A percentile compares a stretch with the other conserved stretches of the same genome.
These are phyloP conservation scores for Scleropages formosus DNA, from an alignment of 2,797 vertebrate genomes.

Conservation along the genomic window DNA sequence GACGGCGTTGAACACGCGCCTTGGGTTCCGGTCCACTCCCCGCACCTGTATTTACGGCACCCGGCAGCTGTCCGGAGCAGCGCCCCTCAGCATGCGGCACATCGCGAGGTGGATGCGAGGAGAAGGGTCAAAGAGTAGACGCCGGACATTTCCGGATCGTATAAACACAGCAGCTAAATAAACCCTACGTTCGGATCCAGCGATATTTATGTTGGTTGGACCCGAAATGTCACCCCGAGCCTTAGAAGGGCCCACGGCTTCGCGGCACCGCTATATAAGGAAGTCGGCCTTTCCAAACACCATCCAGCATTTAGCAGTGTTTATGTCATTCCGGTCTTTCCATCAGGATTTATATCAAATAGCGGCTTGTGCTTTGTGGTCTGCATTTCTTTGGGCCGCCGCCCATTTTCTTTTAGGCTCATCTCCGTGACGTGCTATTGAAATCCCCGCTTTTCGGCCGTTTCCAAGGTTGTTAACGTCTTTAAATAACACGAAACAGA, in stretches of 20 bases:
- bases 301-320: constrained; percentile 72
- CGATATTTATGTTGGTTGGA: constrained; percentile 79
- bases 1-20: constrained; percentile 51
- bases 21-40: constrained; percentile 56
- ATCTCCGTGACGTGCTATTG: not conserved
- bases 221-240: constrained; percentile 76
- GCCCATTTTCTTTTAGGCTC: not conserved
- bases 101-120: constrained; percentile 58
- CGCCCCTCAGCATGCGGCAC: constrained; percentile 51
- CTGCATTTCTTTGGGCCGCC: not conserved
- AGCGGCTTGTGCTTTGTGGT: constrained; percentile 41
- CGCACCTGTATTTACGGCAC: constrained; percentile 72
- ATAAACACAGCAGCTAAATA: constrained; percentile 79
- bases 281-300: constrained; percentile 77
- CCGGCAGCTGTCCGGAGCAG: constrained; percentile 62
- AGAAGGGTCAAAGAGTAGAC: constrained; percentile 59
- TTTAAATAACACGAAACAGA: not conserved
- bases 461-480: too few species aligned
- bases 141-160: constrained; percentile 71
- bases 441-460: too few species aligned
- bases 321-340: constrained; percentile 71
- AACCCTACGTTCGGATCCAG: constrained; percentile 76
- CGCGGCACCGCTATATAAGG: constrained; percentile 84
- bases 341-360: constrained; percentile 75
- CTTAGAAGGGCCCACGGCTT: constrained; percentile 80